These are phyloP conservation scores for Diaprepes abbreviatus DNA, from an alignment of 2,888 invertebrate species.

Conservation along the genomic window DNA sequence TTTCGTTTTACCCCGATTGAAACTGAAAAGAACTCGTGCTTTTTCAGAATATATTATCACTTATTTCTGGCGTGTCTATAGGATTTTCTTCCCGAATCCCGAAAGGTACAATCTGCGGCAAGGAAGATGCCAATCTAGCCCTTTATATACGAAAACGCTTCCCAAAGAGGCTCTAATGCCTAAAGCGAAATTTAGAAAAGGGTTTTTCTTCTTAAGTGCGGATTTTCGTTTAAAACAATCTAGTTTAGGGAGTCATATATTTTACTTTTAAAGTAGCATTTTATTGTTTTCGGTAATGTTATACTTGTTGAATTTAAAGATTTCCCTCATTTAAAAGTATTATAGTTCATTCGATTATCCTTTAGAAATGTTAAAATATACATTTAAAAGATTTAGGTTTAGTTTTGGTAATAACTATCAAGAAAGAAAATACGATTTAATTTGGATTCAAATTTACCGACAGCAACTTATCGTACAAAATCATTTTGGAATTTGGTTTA, in stretches of 20 bases:
- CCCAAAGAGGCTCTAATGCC: slow-evolving; percentile 41
- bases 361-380: too few relatives aligned
- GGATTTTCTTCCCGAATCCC: slow-evolving; percentile 46
- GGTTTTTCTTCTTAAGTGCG: slow-evolving; percentile 39
- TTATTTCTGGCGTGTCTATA: slow-evolving; percentile 50
- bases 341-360: too few relatives aligned
- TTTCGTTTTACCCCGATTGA: slow-evolving; percentile 25
- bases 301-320: not conserved
- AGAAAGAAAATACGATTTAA: too few relatives aligned
- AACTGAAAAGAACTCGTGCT: slow-evolving; percentile 17
- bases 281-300: slow-evolving; percentile 35
- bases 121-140: slow-evolving; percentile 42
- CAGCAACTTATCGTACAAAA: too few relatives aligned
- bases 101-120: slow-evolving; percentile 46
- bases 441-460: too few relatives aligned
- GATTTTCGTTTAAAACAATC: slow-evolving; percentile 26
- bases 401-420: too few relatives aligned
- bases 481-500: too few relatives aligned
- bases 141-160: slow-evolving; percentile 44
- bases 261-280: slow-evolving; percentile 22
- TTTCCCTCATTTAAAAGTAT: not conserved
- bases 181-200: slow-evolving; percentile 40
- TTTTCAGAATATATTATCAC: slow-evolving; percentile 49
- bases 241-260: slow-evolving; percentile 31
- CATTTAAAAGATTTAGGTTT: too few relatives aligned